Evolutionary conservation across 2,113 vertebrate species (phyloP).

Genomic region (Thunnus maccoyii): DNA sequence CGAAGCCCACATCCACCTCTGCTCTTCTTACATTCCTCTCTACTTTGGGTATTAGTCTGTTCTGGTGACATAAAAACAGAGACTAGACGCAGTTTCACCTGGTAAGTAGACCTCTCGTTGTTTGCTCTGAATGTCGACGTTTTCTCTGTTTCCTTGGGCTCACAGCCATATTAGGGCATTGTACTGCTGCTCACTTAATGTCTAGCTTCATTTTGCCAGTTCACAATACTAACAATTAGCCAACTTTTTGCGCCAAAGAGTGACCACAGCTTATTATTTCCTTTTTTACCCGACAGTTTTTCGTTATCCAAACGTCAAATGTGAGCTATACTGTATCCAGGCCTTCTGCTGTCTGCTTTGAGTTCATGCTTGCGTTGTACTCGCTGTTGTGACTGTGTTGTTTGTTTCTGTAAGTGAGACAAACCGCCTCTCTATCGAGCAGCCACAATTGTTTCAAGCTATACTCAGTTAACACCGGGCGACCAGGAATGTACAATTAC

Average conservation of each 20-base stretch:
- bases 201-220: no score
- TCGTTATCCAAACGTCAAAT: background rate
- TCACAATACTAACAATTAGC: background rate
- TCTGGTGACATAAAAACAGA: background rate
- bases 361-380: background rate
- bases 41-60: background rate
- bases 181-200: background rate
- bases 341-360: background rate
- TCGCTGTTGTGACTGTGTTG: no score
- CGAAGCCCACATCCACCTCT: background rate
- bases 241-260: no score
- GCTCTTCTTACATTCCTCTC: fast-evolving
- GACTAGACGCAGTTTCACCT: conserved; percentile 40
- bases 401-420: no score
- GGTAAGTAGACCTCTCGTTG: conserved; percentile 45
- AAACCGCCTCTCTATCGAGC: no score
- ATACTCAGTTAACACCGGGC: no score
- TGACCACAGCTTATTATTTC: background rate
- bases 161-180: conserved; percentile 35
- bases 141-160: conserved; percentile 1
- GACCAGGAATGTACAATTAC: no score
- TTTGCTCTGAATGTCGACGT: conserved; percentile 26
- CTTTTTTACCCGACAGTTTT: background rate
- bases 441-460: no score
- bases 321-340: background rate